Conservation (phyloP, 1,140 invertebrate genomes). For the Formica selysi region DNA sequence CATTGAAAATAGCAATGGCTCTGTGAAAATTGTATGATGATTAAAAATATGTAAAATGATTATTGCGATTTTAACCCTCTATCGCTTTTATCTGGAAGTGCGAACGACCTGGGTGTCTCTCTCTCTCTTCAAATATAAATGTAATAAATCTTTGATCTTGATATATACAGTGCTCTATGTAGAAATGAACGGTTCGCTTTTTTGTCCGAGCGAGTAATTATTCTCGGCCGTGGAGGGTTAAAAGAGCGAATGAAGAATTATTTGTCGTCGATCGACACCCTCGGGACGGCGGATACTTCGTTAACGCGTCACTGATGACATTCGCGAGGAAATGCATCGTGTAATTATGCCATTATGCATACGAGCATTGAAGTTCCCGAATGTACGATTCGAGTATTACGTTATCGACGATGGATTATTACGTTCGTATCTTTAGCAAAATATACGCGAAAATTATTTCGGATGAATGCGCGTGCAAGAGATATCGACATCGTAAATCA, state of each 20-base stretch:
- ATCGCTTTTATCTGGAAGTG: constrained; percentile 22
- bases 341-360: constrained; percentile 29
- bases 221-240: constrained; percentile 64
- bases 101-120: background rate
- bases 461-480: background rate
- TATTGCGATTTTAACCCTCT: constrained; percentile 71
- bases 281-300: constrained; percentile 70
- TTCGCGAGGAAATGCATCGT: constrained; percentile 45
- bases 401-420: constrained; percentile 25
- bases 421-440: background rate
- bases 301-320: constrained; percentile 61
- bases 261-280: constrained; percentile 73
- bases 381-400: constrained; percentile 25
- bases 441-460: background rate
- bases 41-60: constrained; percentile 2
- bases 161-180: background rate
- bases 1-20: constrained; percentile 17
- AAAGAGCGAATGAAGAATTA: constrained; percentile 38
- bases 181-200: background rate
- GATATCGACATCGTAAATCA: constrained; percentile 23
- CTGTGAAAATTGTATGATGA: background rate
- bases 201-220: background rate
- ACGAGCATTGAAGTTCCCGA: constrained; percentile 47
- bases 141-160: background rate
- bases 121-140: no score